Percentiles rank a stretch among this genome's conserved stretches.
These are phyloP conservation scores for Dolichotis patagonum DNA, from an alignment of 2,113 vertebrate species.

Conservation along the genomic window DNA sequence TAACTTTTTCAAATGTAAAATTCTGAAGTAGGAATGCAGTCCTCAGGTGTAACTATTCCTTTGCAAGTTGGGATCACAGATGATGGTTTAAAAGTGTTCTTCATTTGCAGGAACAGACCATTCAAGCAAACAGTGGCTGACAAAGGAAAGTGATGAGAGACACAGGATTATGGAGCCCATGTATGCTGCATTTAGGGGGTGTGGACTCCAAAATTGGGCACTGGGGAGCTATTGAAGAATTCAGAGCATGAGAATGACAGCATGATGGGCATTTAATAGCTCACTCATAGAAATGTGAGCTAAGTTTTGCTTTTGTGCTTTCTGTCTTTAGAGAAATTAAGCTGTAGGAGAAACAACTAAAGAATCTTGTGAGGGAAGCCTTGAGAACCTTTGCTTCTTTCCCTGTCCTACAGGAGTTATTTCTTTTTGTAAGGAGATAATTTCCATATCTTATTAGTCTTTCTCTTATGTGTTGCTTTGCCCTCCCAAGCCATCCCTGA, in stretches of 20 bases:
- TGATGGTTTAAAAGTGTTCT: neutral
- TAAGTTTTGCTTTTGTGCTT: neutral
- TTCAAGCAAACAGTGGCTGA: neutral
- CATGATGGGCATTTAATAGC: neutral
- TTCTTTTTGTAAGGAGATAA: neutral
- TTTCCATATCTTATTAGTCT: neutral
- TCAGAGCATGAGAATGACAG: neutral
- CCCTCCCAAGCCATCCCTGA: neutral
- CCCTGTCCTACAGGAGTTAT: neutral
- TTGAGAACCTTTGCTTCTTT: neutral
- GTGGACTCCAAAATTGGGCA: neutral
- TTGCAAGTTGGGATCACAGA: neutral
- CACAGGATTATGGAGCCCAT: fast-evolving
- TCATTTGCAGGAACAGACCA: neutral
- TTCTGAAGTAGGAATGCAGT: neutral
- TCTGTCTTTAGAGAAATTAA: neutral
- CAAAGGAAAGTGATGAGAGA: neutral
- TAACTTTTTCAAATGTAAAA: neutral
- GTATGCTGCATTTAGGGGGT: neutral
- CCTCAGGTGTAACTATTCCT: neutral
- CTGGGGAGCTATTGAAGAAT: neutral
- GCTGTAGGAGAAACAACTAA: neutral
- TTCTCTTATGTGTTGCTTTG: neutral
- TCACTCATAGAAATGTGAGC: neutral
- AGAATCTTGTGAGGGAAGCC: neutral